Evolutionary conservation across 2,888 invertebrate genomes (phyloP), one percentile per base, ranked within the genome.

Genomic region (Hofmannophila pseudospretella): DNA sequence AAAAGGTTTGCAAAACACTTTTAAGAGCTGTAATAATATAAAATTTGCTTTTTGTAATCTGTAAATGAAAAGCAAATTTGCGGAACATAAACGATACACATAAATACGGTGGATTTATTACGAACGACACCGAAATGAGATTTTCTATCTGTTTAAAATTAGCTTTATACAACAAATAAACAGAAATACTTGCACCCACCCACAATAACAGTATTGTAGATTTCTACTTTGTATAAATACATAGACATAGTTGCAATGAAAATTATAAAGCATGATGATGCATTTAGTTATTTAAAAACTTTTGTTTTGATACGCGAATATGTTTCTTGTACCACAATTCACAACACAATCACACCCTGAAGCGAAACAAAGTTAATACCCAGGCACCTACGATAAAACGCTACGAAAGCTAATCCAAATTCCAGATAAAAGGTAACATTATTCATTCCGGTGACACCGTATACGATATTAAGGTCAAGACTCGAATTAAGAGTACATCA

Each of bases 401-500:
- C 35, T 20, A 14, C 25, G 25, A 31, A 36, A 10, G 23, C 10
- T 22, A 29, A 16, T 31, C 7, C 10, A 23, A 28, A 35, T 11
- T 20, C 12, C 13, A 19, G 25, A 26, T 12, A 14, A 8, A 16
- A 14, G 16, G 30, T 13, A 20, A 9, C 36, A 41, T 38, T 32
- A 38, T 29, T 38, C 25, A 35, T 25, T 25, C 22, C 13, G 27
- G 7, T 7, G 27, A 33, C 33, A 33, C 12, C 13, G 32, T 14
- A 27, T 14, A 28, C 10, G 23, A 33, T 11, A 38, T 38, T 36
- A 38, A 42, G 35, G 38, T 27, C 38, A 38, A n/a, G 20, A 32
- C 32, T 13, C 19, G 28, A 37, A 37, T 28, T 14, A 9, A 20
- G 34, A 7, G 27, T 13, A n/a, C 16, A 5, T 16, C 16, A 16